phyloP scores from a whole-genome alignment of 2,113 vertebrate genomes.

The Balaeniceps rex region DNA sequence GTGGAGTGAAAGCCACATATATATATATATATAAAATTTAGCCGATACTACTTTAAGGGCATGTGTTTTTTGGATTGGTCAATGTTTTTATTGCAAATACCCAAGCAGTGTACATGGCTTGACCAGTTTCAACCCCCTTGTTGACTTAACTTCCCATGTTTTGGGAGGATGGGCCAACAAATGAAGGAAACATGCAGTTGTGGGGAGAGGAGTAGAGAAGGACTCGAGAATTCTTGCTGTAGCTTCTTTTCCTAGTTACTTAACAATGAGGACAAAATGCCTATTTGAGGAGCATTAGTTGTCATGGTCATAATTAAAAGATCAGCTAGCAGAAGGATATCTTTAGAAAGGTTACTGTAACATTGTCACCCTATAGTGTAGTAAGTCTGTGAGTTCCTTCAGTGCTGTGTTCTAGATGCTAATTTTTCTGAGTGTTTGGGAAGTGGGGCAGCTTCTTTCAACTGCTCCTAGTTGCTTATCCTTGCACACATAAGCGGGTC shows the following conservation, averaged over 20 bases:
- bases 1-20: neutral
- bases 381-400: neutral
- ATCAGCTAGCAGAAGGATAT: neutral
- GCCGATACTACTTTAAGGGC: neutral
- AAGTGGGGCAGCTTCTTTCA: neutral
- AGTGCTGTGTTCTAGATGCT: neutral
- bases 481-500: neutral
- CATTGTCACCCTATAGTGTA: neutral
- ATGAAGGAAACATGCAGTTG: neutral
- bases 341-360: neutral
- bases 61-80: neutral
- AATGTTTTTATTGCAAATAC: constrained; percentile 6
- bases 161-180: neutral
- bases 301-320: neutral
- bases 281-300: neutral
- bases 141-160: neutral
- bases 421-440: neutral
- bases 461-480: neutral
- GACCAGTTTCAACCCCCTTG: neutral
- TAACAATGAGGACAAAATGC: neutral
- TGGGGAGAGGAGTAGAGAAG: neutral
- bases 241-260: neutral
- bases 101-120: neutral
- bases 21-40: neutral
- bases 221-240: neutral